These are phyloP conservation scores for Apamea crenata DNA, from an alignment of 2,888 invertebrate genomes.

Conservation along the genomic window DNA sequence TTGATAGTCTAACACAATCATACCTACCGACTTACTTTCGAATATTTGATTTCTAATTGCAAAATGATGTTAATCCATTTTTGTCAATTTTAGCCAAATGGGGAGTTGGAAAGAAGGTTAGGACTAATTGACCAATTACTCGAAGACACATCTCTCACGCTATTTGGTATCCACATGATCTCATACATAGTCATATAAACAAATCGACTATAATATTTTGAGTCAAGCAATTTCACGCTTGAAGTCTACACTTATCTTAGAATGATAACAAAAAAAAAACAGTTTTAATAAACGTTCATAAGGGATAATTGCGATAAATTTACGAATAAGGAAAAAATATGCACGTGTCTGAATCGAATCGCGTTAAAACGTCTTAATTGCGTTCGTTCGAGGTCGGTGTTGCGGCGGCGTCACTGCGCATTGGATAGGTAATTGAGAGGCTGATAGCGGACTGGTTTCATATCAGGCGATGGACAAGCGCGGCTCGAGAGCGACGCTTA, in stretches of 20 bases:
- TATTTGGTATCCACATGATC: conserved; percentile 70
- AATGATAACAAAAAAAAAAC: conserved; percentile 83
- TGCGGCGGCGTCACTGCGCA: conserved; percentile 71
- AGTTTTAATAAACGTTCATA: conserved; percentile 83
- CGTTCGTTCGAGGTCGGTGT: conserved; percentile 82
- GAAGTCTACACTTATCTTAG: conserved; percentile 78
- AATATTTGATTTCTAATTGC: conserved; percentile 58
- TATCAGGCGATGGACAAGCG: conserved; percentile 66
- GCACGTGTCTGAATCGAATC: conserved; percentile 88
- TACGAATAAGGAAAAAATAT: conserved; percentile 87
- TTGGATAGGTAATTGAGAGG: conserved; percentile 78
- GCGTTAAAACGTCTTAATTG: conserved; percentile 88
- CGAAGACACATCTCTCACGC: conserved; percentile 71
- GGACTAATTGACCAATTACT: conserved; percentile 75
- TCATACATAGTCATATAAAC: conserved; percentile 68
- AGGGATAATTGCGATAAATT: conserved; percentile 87
- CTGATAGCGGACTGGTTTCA: conserved; percentile 78
- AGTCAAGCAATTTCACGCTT: conserved; percentile 83
- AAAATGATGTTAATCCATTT: conserved; percentile 59
- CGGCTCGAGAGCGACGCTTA: conserved; percentile 46
- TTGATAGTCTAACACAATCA: conserved; percentile 8
- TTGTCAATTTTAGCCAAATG: conserved; percentile 67
- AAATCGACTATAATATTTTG: conserved; percentile 74
- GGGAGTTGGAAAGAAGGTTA: conserved; percentile 70
- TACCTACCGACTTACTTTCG: conserved; percentile 28